A percentile compares a stretch with the other conserved stretches of the same genome.
Conservation (phyloP, 2,888 invertebrate genomes). For the Pherbina coryleti region DNA sequence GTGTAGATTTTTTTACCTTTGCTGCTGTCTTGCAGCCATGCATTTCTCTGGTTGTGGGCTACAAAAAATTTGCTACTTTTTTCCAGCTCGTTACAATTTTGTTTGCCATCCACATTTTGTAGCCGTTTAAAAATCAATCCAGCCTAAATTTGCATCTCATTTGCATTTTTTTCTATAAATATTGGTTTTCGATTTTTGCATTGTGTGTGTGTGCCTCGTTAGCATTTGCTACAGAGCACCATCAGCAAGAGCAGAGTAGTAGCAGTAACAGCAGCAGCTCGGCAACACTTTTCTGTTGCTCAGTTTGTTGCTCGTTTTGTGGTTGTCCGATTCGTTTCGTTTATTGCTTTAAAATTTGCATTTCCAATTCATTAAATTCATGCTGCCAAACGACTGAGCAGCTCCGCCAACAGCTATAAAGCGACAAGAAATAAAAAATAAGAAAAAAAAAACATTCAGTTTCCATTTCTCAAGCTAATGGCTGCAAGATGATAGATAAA, state of each 20-base stretch:
- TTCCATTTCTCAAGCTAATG: no score
- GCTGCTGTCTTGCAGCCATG: no score
- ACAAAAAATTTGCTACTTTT: no score
- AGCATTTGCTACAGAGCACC: background rate
- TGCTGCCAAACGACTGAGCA: slow-evolving; percentile 13
- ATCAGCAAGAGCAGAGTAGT: background rate
- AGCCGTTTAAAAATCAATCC: slow-evolving; percentile 29
- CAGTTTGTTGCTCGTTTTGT: background rate
- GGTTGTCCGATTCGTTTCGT: slow-evolving; percentile 11
- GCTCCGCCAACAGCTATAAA: background rate
- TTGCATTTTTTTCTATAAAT: slow-evolving; percentile 31
- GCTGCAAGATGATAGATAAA: no score
- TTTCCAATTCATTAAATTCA: slow-evolving; percentile 34
- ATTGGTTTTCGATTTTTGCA: slow-evolving; percentile 16
- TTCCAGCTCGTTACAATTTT: background rate
- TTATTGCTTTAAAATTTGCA: slow-evolving; percentile 35
- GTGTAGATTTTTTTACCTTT: no score
- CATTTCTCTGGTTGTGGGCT: no score
- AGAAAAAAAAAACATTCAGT: no score
- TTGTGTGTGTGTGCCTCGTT: background rate
- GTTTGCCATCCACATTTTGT: slow-evolving; percentile 1
- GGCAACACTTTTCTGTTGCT: background rate
- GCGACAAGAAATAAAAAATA: background rate
- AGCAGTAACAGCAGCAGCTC: background rate
- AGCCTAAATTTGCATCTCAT: slow-evolving; percentile 13